Conservation (phyloP, 2,113 vertebrate genomes). For the Clarias gariepinus region DNA sequence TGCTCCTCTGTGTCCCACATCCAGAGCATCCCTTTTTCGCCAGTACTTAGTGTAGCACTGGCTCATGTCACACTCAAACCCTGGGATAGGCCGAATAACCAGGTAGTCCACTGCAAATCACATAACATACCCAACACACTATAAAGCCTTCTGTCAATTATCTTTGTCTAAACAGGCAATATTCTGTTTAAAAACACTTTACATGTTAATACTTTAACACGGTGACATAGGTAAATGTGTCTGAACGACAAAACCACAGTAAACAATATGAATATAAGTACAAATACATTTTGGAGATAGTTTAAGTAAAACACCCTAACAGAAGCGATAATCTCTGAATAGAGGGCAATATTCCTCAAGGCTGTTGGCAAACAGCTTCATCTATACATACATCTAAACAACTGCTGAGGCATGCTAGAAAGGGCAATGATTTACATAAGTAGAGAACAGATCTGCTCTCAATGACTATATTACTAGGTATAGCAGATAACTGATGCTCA, state of each 20-base stretch:
- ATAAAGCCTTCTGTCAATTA: background rate
- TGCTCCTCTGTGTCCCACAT: slow-evolving; percentile 94
- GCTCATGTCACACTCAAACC: slow-evolving; percentile 83
- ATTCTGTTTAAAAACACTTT: background rate
- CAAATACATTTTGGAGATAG: background rate
- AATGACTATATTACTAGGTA: background rate
- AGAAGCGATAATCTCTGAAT: background rate
- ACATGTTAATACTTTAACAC: background rate
- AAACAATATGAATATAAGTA: background rate
- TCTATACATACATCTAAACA: background rate
- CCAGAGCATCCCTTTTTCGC: slow-evolving; percentile 84
- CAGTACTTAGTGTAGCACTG: slow-evolving; percentile 89
- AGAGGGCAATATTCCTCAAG: background rate
- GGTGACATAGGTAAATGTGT: slow-evolving; percentile 7
- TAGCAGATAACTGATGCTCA: background rate
- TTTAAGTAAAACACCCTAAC: background rate
- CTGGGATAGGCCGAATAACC: slow-evolving; percentile 87
- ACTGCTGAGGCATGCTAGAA: background rate
- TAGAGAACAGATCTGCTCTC: background rate
- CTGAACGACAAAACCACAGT: background rate
- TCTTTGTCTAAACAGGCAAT: background rate
- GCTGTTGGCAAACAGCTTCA: background rate
- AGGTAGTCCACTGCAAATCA: slow-evolving; percentile 87
- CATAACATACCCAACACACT: background rate
- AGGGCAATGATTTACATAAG: background rate